A percentile compares a stretch with the other conserved stretches of the same genome.
Evolutionary conservation across 2,113 vertebrate species (phyloP).

Genomic region (Columba janthina): DNA sequence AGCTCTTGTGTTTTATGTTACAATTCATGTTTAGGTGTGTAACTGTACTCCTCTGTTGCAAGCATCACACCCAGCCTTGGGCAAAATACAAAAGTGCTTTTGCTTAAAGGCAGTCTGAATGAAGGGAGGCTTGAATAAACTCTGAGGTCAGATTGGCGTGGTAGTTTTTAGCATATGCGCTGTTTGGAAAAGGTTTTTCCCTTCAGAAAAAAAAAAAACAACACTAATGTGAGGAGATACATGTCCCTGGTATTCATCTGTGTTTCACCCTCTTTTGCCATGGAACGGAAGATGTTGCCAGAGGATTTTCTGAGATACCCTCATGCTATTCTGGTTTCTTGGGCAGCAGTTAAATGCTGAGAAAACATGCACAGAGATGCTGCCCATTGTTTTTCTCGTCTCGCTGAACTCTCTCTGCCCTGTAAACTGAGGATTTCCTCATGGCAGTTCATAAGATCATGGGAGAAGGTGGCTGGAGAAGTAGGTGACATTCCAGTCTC

Average conservation of each 20-base stretch:
- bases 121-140: not conserved
- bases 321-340: not conserved
- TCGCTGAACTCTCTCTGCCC: not conserved
- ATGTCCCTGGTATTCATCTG: not conserved
- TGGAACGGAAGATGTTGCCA: not conserved
- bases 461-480: not conserved
- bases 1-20: not conserved
- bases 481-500: not conserved
- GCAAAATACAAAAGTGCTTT: not conserved
- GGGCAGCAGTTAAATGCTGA: not conserved
- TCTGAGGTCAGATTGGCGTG: not conserved
- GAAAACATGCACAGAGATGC: not conserved
- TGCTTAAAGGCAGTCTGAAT: not conserved
- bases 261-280: not conserved
- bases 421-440: not conserved
- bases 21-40: not conserved
- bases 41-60: not conserved
- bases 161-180: not conserved
- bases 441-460: not conserved
- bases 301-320: not conserved
- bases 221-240: not conserved
- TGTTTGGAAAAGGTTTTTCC: not conserved
- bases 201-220: not conserved
- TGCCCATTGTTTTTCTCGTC: not conserved
- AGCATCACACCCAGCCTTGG: not conserved